Conservation (phyloP, 2,888 invertebrate genomes). For the Hydrotaea diabolus region DNA sequence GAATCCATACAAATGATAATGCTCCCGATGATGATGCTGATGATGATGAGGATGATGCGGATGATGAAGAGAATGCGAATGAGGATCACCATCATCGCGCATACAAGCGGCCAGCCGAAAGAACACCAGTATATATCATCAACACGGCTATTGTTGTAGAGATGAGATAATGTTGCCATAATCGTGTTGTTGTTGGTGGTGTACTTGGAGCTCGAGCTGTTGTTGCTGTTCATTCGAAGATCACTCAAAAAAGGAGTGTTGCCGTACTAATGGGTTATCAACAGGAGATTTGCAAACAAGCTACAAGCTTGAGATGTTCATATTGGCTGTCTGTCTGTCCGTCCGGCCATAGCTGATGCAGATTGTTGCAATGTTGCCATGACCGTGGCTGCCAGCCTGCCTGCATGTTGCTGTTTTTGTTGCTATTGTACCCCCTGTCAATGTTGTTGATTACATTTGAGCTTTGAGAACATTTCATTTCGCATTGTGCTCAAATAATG, state of each 20-base stretch:
- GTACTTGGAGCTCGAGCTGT: neutral
- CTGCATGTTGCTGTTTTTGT: constrained; percentile 38
- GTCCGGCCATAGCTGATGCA: neutral
- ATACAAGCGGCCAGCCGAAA: neutral
- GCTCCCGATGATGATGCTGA: constrained; percentile 28
- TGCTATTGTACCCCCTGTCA: constrained; percentile 53
- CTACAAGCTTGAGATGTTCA: constrained; percentile 28
- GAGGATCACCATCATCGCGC: constrained; percentile 36
- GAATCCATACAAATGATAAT: constrained; percentile 40
- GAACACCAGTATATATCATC: constrained; percentile 38
- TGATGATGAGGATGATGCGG: constrained; percentile 29
- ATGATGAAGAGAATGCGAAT: constrained; percentile 22
- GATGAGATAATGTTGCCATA: constrained; percentile 41
- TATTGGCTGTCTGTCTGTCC: neutral
- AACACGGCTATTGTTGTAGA: constrained; percentile 38
- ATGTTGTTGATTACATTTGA: constrained; percentile 63
- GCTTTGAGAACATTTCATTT: constrained; percentile 55
- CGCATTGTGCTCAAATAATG: constrained; percentile 49
- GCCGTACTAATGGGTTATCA: constrained; percentile 66
- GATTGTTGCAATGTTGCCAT: neutral
- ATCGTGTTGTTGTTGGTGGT: constrained; percentile 34
- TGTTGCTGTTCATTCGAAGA: constrained; percentile 27
- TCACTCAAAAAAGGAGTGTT: constrained; percentile 63
- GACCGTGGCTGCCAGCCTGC: neutral
- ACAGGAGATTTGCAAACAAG: constrained; percentile 65